phyloP scores from a whole-genome alignment of 2,113 vertebrate species.

The Sapajus apella region DNA sequence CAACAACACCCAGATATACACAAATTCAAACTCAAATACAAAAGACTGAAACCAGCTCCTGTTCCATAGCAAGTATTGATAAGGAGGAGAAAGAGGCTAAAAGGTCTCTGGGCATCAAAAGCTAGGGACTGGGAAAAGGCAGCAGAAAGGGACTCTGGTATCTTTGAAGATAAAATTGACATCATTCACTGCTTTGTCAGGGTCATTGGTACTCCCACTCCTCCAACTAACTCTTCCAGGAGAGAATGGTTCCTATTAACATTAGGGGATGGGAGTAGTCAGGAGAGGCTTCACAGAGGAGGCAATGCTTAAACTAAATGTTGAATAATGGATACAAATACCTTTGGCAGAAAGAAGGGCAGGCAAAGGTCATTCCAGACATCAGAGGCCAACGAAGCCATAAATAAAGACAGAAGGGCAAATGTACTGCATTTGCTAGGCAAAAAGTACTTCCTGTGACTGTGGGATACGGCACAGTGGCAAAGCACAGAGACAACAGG shows the following conservation, averaged over 20 bases:
- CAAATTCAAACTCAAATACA: neutral
- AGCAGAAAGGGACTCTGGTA: neutral
- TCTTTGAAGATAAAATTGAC: constrained; percentile 14
- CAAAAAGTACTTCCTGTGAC: neutral
- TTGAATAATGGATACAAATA: neutral
- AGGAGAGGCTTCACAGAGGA: neutral
- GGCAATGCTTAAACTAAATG: neutral
- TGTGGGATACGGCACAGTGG: neutral
- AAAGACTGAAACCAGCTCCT: neutral
- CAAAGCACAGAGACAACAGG: neutral
- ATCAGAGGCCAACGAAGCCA: neutral
- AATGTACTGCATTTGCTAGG: neutral
- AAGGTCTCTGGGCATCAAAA: neutral
- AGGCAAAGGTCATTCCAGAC: neutral
- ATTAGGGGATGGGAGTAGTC: neutral
- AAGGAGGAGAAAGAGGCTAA: neutral
- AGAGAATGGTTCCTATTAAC: neutral
- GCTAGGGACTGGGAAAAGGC: neutral
- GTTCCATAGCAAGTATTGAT: neutral
- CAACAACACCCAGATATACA: neutral
- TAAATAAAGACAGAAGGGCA: neutral
- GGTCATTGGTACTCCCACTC: neutral
- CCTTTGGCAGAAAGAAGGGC: neutral
- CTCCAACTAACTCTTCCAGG: neutral
- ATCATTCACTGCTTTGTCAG: neutral